These are phyloP conservation scores for Characodon lateralis DNA, from an alignment of 2,797 vertebrate species.

Conservation along the genomic window DNA sequence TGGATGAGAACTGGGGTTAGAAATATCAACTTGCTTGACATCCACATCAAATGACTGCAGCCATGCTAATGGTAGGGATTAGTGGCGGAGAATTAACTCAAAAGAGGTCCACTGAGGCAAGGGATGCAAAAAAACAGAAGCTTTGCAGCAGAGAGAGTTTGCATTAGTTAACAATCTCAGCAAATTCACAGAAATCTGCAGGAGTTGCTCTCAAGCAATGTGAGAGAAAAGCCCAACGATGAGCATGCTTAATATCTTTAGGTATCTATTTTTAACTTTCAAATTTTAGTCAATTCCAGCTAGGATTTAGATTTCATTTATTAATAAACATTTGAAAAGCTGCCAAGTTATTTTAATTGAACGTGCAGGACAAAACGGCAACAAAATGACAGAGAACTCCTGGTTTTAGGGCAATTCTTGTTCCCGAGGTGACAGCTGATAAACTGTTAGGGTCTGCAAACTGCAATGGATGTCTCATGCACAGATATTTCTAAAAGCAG, in stretches of 20 bases:
- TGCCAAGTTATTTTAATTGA: slow-evolving; percentile 18
- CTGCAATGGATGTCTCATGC: slow-evolving; percentile 98
- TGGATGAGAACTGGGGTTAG: slow-evolving; percentile 92
- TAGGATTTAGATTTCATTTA: slow-evolving; percentile 36
- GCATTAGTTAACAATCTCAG: slow-evolving; percentile 85
- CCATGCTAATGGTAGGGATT: slow-evolving; percentile 81
- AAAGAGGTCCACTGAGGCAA: slow-evolving; percentile 69
- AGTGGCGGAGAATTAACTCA: slow-evolving; percentile 73
- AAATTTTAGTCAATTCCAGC: slow-evolving; percentile 22
- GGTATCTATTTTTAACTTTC: not conserved
- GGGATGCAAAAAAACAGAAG: slow-evolving; percentile 74
- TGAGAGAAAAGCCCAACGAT: not conserved
- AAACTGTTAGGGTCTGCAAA: slow-evolving; percentile 84
- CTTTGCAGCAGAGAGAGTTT: slow-evolving; percentile 80
- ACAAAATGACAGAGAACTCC: slow-evolving; percentile 57
- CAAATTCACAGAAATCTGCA: slow-evolving; percentile 61
- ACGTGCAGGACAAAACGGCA: slow-evolving; percentile 36
- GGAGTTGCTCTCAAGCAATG: slow-evolving; percentile 53
- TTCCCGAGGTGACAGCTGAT: slow-evolving; percentile 76
- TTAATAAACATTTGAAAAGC: slow-evolving; percentile 13
- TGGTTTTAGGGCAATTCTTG: slow-evolving; percentile 55
- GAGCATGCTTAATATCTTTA: slow-evolving; percentile 19
- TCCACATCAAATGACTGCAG: slow-evolving; percentile 89
- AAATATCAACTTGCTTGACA: slow-evolving; percentile 98
- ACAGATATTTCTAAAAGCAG: slow-evolving; percentile 94